These are phyloP conservation scores for Brachionus paranguensis DNA, from an alignment of 1,140 invertebrate genomes.

Conservation along the genomic window DNA sequence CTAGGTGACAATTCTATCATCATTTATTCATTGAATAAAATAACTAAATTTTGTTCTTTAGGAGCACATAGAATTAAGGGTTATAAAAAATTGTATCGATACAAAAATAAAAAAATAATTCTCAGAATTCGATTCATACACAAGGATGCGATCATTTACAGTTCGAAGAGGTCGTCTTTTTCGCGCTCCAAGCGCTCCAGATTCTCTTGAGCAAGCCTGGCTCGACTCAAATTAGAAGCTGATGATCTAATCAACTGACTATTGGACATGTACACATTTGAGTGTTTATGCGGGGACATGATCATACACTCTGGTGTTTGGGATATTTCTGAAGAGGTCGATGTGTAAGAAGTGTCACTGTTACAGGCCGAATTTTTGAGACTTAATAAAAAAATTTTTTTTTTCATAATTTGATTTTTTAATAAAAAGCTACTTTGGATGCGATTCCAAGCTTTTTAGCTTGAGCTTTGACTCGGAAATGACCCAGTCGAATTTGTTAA, in stretches of 20 bases:
- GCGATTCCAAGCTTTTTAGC: not conserved
- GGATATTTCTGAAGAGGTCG: not conserved
- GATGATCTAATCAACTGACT: not conserved
- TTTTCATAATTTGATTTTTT: not conserved
- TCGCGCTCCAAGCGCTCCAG: not conserved
- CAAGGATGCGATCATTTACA: not conserved
- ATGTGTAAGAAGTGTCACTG: conserved; percentile 5
- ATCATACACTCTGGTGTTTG: conserved; percentile 7
- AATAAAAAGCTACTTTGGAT: not conserved
- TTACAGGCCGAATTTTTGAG: not conserved
- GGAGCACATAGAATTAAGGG: not conserved
- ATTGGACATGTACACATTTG: not conserved
- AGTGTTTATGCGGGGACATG: not conserved
- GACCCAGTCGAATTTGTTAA: conserved; percentile 27
- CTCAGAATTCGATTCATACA: not conserved
- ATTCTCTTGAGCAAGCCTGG: not conserved
- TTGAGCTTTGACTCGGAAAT: conserved; percentile 13
- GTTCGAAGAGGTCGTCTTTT: conserved; percentile 16
- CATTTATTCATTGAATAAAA: not conserved
- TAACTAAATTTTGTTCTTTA: not conserved
- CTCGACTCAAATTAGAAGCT: not conserved
- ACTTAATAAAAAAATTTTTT: not conserved
- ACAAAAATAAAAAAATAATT: not conserved
- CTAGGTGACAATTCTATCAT: not conserved
- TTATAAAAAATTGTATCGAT: not conserved